A percentile compares a stretch with the other conserved stretches of the same genome.
phyloP scores from a whole-genome alignment of 2,888 invertebrate species.

The Lumbricus terrestris region DNA sequence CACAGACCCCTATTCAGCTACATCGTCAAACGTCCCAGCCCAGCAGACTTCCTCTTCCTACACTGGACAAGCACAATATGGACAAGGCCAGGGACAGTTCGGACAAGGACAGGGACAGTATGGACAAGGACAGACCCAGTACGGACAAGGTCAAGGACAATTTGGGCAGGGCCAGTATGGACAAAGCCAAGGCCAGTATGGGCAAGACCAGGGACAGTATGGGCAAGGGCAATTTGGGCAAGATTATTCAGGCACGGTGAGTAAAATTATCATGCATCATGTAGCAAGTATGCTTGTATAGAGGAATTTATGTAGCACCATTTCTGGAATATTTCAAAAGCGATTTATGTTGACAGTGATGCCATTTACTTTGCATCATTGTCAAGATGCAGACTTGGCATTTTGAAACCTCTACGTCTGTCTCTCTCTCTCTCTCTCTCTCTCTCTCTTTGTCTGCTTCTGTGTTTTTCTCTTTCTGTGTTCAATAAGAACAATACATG shows the following conservation, averaged over 20 bases:
- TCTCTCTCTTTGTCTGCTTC: too few species aligned
- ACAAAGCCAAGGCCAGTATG: slow-evolving; percentile 6
- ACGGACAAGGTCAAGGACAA: neutral
- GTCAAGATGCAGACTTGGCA: too few species aligned
- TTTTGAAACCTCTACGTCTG: too few species aligned
- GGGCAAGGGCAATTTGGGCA: slow-evolving; percentile 5
- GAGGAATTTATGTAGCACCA: neutral
- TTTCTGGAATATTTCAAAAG: neutral
- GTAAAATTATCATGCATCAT: neutral
- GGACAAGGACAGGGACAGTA: neutral
- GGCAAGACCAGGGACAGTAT: slow-evolving; percentile 4
- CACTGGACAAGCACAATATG: neutral
- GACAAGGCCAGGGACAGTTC: slow-evolving; percentile 15
- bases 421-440: too few species aligned
- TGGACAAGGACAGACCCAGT: neutral
- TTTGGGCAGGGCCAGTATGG: neutral
- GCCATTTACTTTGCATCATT: too few species aligned
- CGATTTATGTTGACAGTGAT: neutral
- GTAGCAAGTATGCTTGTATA: neutral
- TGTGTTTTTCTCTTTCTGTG: too few species aligned
- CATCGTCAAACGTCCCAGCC: neutral
- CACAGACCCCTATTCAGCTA: neutral
- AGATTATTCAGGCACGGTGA: neutral
- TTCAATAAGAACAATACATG: too few species aligned
- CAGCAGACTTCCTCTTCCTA: neutral